Percentiles rank a stretch among this genome's conserved stretches.
Evolutionary conservation across 2,797 vertebrate species (phyloP).

Genomic region (Margarornis squamiger): DNA sequence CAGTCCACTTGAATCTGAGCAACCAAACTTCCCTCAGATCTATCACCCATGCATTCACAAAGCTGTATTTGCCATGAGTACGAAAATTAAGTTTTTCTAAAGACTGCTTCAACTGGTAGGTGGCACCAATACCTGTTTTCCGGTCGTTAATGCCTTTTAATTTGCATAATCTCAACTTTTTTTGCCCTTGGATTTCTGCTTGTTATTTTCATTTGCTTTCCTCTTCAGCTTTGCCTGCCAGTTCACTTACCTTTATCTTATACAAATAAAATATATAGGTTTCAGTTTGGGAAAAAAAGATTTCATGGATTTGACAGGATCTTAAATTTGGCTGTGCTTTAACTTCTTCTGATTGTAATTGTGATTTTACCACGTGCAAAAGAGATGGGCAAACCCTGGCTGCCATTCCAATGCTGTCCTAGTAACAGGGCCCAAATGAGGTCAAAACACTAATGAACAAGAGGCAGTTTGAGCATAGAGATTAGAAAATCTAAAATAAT

Average conservation of each 20-base stretch:
- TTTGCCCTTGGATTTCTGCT: not conserved
- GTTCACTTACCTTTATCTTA: not conserved
- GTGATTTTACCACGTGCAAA: not conserved
- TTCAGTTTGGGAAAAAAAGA: not conserved
- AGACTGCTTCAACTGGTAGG: not conserved
- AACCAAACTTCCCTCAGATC: not conserved
- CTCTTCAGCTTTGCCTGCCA: not conserved
- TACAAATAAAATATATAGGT: not conserved
- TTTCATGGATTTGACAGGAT: not conserved
- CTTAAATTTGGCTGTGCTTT: not conserved
- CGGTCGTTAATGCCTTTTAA: not conserved
- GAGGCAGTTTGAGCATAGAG: not conserved
- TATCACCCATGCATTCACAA: not conserved
- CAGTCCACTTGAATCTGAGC: not conserved
- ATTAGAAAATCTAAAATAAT: not conserved
- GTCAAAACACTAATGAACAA: not conserved
- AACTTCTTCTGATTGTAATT: not conserved
- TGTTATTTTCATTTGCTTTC: not conserved
- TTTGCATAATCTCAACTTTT: not conserved
- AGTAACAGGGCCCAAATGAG: not conserved
- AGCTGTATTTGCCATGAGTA: not conserved
- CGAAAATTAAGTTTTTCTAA: not conserved
- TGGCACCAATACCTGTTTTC: not conserved
- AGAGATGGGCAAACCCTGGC: not conserved
- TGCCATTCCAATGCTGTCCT: not conserved